A percentile compares a stretch with the other conserved stretches of the same genome.
Evolutionary conservation across 2,797 vertebrate species (phyloP).

Genomic region (Echeneis naucrates): DNA sequence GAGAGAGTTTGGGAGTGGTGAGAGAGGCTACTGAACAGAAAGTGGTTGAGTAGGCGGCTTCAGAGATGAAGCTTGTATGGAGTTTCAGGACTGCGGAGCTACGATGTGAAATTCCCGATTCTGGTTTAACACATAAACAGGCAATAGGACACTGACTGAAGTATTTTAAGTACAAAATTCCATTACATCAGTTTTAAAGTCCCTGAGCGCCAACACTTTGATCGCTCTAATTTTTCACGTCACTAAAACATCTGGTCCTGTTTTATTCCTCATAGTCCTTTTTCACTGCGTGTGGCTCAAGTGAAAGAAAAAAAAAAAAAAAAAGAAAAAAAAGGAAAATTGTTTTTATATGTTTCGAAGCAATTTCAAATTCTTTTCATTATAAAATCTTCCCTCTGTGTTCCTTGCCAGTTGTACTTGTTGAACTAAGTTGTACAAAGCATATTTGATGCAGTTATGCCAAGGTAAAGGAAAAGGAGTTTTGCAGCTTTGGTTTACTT

Average conservation of each 20-base stretch:
- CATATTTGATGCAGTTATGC: conserved; percentile 1
- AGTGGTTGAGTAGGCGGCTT: conserved; percentile 67
- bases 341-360: conserved; percentile 56
- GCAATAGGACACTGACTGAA: conserved; percentile 23
- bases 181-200: conserved; percentile 38
- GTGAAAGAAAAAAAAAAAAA: conserved; percentile 23
- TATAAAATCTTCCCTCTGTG: conserved; percentile 28
- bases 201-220: conserved; percentile 36
- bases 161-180: conserved; percentile 14
- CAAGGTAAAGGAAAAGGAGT: not conserved
- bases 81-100: conserved; percentile 37
- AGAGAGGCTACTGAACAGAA: conserved; percentile 53
- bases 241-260: conserved; percentile 57
- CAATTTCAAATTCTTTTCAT: conserved; percentile 37
- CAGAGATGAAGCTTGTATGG: conserved; percentile 45
- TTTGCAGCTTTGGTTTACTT: conserved; percentile 23
- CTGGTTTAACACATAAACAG: conserved; percentile 21
- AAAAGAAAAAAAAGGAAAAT: conserved; percentile 53
- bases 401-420: conserved; percentile 42
- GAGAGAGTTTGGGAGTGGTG: conserved; percentile 30
- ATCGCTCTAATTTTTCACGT: conserved; percentile 49
- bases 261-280: conserved; percentile 47
- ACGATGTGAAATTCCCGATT: conserved; percentile 52
- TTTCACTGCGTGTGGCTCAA: conserved; percentile 46
- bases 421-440: conserved; percentile 28